Evolutionary conservation across 1,140 invertebrate species (phyloP).

Genomic region (Latrodectus geometricus): DNA sequence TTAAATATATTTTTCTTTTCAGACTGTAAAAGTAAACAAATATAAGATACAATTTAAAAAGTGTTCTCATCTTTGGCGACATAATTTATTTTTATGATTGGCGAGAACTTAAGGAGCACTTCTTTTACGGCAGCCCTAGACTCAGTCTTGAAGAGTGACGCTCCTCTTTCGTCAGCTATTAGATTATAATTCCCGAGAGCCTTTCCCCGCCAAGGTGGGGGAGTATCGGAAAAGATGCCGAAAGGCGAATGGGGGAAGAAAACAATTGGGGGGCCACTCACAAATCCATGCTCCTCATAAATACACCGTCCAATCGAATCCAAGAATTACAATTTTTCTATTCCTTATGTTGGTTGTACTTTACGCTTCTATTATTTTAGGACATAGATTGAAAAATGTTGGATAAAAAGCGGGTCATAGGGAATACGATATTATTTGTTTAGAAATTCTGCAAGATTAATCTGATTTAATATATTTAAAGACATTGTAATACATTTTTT

Average conservation of each 20-base stretch:
- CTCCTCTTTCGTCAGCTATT: constrained; percentile 61
- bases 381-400: not conserved
- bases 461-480: not conserved
- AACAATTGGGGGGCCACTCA: constrained; percentile 5
- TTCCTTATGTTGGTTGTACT: not conserved
- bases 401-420: not conserved
- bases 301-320: constrained; percentile 25
- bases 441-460: not conserved
- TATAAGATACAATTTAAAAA: too few species aligned
- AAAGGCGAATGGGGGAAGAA: constrained; percentile 17
- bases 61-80: not conserved
- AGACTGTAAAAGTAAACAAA: too few species aligned
- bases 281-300: constrained; percentile 11
- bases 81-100: not conserved
- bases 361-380: not conserved
- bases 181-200: constrained; percentile 59
- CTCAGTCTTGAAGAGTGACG: constrained; percentile 57
- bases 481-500: too few species aligned
- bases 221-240: constrained; percentile 60
- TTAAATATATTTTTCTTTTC: too few species aligned
- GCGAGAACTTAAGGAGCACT: not conserved
- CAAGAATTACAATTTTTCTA: not conserved
- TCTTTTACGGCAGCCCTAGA: constrained; percentile 7
- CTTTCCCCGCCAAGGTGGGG: constrained; percentile 45
- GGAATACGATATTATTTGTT: not conserved